A percentile compares a stretch with the other conserved stretches of the same genome.
phyloP scores from a whole-genome alignment of 2,113 vertebrate species.

The Cyanoderma ruficeps region DNA sequence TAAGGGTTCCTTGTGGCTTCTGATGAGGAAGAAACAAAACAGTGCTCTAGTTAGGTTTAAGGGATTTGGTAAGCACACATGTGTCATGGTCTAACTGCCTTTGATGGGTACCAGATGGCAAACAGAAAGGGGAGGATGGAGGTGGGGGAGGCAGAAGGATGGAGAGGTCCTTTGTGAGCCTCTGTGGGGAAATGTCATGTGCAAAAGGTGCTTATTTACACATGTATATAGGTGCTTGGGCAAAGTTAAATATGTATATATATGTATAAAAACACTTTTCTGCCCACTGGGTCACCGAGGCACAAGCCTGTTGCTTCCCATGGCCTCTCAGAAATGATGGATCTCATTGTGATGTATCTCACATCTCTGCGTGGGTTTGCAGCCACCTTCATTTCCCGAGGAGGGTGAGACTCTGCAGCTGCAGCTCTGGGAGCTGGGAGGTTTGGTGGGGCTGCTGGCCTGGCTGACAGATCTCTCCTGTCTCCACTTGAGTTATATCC shows the following conservation, averaged over 20 bases:
- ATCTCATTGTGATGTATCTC: not conserved
- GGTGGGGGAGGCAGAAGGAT: not conserved
- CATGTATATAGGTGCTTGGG: rapidly evolving
- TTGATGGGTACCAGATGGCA: constrained; percentile 66
- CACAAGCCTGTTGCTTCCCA: not conserved
- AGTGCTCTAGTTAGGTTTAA: constrained; percentile 59
- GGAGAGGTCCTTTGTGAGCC: constrained; percentile 1
- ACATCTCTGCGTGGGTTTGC: not conserved
- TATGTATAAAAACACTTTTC: not conserved
- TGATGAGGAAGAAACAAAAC: constrained; percentile 63
- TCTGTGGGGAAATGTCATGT: not conserved
- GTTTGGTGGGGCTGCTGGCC: not conserved
- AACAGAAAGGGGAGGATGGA: constrained; percentile 21
- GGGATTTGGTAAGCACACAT: constrained; percentile 49
- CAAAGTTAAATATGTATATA: not conserved
- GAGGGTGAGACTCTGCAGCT: not conserved
- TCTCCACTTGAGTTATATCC: not conserved
- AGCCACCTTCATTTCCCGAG: not conserved
- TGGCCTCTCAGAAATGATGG: not conserved
- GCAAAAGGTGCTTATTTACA: not conserved
- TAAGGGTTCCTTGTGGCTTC: constrained; percentile 53
- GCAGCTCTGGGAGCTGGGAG: not conserved
- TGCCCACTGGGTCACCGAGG: not conserved
- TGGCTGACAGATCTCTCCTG: not conserved
- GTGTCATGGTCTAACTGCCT: constrained; percentile 54